Conservation (phyloP, 2,888 invertebrate species). For the Limnephilus marmoratus region DNA sequence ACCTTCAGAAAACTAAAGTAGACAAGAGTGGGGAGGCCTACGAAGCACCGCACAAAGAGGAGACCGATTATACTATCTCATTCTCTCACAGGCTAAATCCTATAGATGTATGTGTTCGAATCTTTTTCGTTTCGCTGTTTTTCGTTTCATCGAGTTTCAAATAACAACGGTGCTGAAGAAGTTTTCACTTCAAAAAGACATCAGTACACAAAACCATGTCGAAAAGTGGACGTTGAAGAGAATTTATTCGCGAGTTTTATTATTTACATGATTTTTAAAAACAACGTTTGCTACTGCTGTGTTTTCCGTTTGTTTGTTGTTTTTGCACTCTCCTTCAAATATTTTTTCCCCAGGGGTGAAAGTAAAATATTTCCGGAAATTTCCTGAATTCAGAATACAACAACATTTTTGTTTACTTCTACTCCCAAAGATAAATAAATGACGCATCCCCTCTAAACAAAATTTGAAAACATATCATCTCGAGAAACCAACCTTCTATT, state of each 20-base stretch:
- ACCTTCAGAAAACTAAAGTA: no score
- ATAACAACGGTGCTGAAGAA: no score
- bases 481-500: neutral
- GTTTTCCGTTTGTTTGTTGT: neutral
- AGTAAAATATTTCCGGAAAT: neutral
- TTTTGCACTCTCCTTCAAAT: neutral
- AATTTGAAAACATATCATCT: neutral
- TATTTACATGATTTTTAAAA: no score
- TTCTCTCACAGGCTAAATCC: no score
- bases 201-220: neutral
- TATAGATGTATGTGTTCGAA: no score
- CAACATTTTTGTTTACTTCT: neutral
- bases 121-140: no score
- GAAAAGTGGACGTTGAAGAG: no score
- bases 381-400: neutral
- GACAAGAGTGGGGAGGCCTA: no score
- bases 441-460: neutral
- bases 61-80: no score
- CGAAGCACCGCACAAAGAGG: no score
- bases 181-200: neutral
- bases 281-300: neutral
- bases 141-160: no score
- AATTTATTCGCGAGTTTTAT: no score
- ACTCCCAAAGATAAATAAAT: neutral
- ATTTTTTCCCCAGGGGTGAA: neutral